These are phyloP conservation scores for Notocelia uddmanniana DNA, from an alignment of 2,888 invertebrate genomes.

Conservation along the genomic window DNA sequence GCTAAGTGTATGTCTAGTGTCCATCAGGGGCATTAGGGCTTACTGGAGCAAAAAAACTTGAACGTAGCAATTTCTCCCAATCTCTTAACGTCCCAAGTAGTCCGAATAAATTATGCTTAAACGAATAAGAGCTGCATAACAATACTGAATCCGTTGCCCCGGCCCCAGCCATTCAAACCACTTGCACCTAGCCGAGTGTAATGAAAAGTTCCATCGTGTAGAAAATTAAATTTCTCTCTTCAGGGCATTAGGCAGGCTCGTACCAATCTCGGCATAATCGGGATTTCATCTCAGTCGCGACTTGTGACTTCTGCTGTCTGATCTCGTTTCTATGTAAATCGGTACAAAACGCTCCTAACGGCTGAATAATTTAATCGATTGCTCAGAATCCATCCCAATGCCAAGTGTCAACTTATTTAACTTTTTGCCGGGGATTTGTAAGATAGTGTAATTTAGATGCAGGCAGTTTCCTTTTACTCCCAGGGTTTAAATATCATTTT, in stretches of 20 bases:
- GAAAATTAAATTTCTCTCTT: conserved; percentile 67
- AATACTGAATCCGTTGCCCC: conserved; percentile 19
- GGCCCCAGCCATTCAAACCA: conserved; percentile 34
- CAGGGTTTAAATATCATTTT: neutral
- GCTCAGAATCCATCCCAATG: conserved; percentile 50
- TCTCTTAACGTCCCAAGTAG: neutral
- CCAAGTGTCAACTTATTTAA: conserved; percentile 32
- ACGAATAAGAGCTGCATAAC: conserved; percentile 34
- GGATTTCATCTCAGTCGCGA: conserved; percentile 70
- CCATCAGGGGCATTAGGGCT: neutral
- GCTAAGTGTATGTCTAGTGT: no score
- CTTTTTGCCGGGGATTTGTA: conserved; percentile 28
- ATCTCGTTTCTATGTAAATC: conserved; percentile 76
- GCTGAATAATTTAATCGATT: conserved; percentile 66
- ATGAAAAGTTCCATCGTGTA: conserved; percentile 56
- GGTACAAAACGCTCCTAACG: conserved; percentile 62
- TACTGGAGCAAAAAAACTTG: neutral
- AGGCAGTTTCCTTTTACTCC: neutral
- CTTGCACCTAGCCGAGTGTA: conserved; percentile 47
- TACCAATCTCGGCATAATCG: conserved; percentile 67
- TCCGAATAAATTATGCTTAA: conserved; percentile 27
- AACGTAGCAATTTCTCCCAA: conserved; percentile 5
- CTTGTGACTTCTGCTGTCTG: conserved; percentile 60
- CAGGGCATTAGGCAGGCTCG: conserved; percentile 62
- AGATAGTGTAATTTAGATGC: conserved; percentile 1